Conservation (phyloP, 2,888 invertebrate genomes). For the Tetragonisca angustula region DNA sequence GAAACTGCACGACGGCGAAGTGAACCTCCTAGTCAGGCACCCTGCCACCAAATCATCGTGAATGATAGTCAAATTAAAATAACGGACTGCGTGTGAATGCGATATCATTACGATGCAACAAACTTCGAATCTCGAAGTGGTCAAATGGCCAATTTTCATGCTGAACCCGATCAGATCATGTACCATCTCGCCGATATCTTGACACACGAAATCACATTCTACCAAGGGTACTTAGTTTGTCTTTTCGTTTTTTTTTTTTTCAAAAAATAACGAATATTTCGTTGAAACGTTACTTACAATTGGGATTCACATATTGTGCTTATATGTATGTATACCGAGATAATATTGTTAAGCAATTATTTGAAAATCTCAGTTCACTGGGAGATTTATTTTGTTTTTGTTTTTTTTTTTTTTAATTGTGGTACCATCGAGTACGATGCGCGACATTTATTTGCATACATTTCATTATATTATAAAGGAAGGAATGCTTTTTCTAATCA, state of each 20-base stretch:
- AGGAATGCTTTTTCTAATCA: slow-evolving; percentile 37
- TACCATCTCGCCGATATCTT: slow-evolving; percentile 1
- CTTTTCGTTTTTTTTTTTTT: slow-evolving; percentile 14
- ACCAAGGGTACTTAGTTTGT: slow-evolving; percentile 12
- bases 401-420: slow-evolving; percentile 4
- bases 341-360: slow-evolving; percentile 26
- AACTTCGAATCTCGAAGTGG: not conserved
- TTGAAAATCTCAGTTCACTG: slow-evolving; percentile 19
- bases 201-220: not conserved
- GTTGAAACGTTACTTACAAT: slow-evolving; percentile 36
- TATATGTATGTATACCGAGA: slow-evolving; percentile 9
- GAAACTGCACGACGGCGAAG: slow-evolving; percentile 93
- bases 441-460: slow-evolving; percentile 18
- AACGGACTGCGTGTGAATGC: slow-evolving; percentile 12
- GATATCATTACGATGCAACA: not conserved
- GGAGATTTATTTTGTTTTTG: not conserved
- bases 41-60: slow-evolving; percentile 83
- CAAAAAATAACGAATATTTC: slow-evolving; percentile 24
- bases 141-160: not conserved
- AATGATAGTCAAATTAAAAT: slow-evolving; percentile 73
- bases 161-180: no score
- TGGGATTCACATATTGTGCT: slow-evolving; percentile 29
- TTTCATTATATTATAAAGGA: slow-evolving; percentile 10
- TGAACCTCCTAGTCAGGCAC: slow-evolving; percentile 87
- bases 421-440: slow-evolving; percentile 23